Evolutionary conservation across 2,797 vertebrate species (phyloP), one percentile per base, ranked within the genome.

Genomic region (Hyperoplus immaculatus): DNA sequence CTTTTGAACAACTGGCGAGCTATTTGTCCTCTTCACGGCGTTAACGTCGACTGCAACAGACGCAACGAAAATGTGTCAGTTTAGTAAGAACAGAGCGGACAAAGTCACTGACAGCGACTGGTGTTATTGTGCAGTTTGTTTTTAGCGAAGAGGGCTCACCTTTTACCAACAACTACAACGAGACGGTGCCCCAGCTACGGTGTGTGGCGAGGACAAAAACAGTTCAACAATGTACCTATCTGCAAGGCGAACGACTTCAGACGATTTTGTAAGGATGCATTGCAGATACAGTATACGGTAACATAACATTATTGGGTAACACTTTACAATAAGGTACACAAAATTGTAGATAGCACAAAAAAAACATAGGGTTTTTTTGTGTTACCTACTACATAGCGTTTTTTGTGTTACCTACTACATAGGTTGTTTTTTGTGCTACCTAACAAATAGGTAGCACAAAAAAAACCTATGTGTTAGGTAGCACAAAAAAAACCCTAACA

Each of bases 161-260:
- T 87, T 58, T 74, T n/a, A 5, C 18, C n/a, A 39, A 63, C 69
- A 71, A 76, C 84, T 70, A 74, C 75, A 76, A 76, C 60, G 64
- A 43, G 13, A 21, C 6, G 50, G 58, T 21, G 66, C 46, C 15
- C 29, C 15, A 4, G 51, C 84, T 93, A 95, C 92, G 87, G 93
- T 6, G 56, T 4, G 36, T 46, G 43, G 10, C 1, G 0, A 71
- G 86, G 82, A 82, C 89, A 68, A 89, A 90, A 55, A 6, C 10
- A 16, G 1, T 11, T 0, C 0, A 1, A 42, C 7, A 0, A 4
- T 8, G 16, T 6, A 12, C 15, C 13, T n/a, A 14, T 43, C 46
- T 38, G 53, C 8, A 54, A 15, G 3, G 18, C 50, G 78, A 69
- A 64, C 46, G 46, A 46, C 38, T 12, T 5, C 0, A 21, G 7